Evolutionary conservation across 2,113 vertebrate genomes (phyloP).

Genomic region (Montifringilla adamsi): DNA sequence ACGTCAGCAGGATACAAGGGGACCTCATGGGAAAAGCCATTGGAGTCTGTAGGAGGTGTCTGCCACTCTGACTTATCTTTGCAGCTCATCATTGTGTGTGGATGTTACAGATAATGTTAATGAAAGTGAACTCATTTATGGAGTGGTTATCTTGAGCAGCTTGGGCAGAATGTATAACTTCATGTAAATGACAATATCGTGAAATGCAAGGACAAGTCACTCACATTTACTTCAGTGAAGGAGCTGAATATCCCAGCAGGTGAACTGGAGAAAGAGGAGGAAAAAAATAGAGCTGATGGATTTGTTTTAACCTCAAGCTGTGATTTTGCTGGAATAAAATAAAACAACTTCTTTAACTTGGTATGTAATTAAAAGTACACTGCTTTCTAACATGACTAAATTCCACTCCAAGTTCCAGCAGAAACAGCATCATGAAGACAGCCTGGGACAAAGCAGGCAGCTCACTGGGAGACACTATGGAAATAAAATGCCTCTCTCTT

Average conservation of each 20-base stretch:
- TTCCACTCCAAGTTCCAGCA: neutral
- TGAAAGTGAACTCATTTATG: slow-evolving; percentile 40
- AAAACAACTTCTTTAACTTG: neutral
- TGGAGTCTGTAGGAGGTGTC: slow-evolving; percentile 2
- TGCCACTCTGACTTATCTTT: slow-evolving; percentile 9
- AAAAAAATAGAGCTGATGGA: neutral
- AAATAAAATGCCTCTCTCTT: neutral
- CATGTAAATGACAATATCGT: neutral
- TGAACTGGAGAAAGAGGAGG: neutral
- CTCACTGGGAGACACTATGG: neutral
- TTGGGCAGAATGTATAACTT: slow-evolving; percentile 28
- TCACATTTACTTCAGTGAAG: neutral
- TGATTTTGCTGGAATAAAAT: neutral
- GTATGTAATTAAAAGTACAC: neutral
- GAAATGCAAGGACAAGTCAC: neutral
- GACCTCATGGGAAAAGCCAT: neutral
- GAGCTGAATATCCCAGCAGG: neutral
- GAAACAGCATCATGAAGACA: neutral
- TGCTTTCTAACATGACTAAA: neutral
- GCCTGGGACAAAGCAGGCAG: neutral
- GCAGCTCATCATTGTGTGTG: neutral
- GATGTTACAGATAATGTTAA: slow-evolving; percentile 20
- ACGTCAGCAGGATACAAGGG: slow-evolving; percentile 37
- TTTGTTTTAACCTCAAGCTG: neutral
- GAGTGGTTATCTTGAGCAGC: slow-evolving; percentile 28